Conservation (phyloP, 2,113 vertebrate genomes). For the Tichodroma muraria region DNA sequence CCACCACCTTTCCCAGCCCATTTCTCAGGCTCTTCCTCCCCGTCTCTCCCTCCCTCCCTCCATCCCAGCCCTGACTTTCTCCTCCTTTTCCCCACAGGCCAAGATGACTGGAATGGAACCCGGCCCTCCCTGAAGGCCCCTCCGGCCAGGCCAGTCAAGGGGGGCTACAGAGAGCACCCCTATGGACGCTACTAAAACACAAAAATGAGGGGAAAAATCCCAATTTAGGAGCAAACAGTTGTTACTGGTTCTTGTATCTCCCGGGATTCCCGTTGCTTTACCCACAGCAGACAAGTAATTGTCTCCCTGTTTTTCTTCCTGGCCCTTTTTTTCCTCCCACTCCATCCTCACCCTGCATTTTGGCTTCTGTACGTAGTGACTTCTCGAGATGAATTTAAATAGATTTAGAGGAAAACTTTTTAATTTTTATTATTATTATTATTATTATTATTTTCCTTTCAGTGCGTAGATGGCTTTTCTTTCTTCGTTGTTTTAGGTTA, state of each 20-base stretch:
- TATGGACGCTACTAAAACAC: constrained; percentile 87
- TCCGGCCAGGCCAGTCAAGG: constrained; percentile 80
- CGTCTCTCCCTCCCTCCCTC: no score
- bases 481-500: constrained; percentile 74
- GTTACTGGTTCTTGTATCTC: constrained; percentile 87
- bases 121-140: constrained; percentile 83
- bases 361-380: constrained; percentile 76
- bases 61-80: fast-evolving
- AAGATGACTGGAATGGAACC: constrained; percentile 91
- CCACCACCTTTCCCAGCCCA: fast-evolving
- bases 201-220: constrained; percentile 55
- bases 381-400: constrained; percentile 71
- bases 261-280: constrained; percentile 88
- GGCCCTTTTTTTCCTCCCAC: constrained; percentile 72
- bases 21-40: not conserved
- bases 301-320: constrained; percentile 82
- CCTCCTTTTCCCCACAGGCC: constrained; percentile 69
- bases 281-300: constrained; percentile 94
- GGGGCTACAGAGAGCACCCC: constrained; percentile 88
- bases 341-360: constrained; percentile 78
- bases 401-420: constrained; percentile 69
- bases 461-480: constrained; percentile 74
- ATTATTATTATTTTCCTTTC: not conserved
- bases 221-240: constrained; percentile 75
- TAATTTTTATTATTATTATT: not conserved